phyloP scores from a whole-genome alignment of 2,797 vertebrate genomes.

The Sebastes melanostomus region DNA sequence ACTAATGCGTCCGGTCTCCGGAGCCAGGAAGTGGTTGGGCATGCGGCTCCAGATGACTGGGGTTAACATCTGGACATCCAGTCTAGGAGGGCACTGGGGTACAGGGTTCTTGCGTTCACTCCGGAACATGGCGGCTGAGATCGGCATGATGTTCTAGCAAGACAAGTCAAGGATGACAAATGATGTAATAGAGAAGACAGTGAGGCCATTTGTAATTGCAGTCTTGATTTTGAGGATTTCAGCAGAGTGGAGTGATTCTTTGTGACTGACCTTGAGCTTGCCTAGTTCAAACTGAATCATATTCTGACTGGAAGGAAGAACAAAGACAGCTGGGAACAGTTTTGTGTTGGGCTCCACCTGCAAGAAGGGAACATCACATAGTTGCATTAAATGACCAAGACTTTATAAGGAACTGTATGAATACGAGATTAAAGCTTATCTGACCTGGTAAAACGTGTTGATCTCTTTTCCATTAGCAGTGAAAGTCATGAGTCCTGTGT shows the following conservation, averaged over 20 bases:
- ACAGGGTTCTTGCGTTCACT: constrained; percentile 92
- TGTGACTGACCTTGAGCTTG: constrained; percentile 88
- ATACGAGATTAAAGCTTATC: background rate
- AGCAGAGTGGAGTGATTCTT: background rate
- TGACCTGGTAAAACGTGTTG: constrained; percentile 95
- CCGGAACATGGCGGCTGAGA: constrained; percentile 95
- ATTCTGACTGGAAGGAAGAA: constrained; percentile 90
- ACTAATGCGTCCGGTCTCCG: constrained; percentile 81
- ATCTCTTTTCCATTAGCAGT: constrained; percentile 95
- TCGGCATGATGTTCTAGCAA: constrained; percentile 94
- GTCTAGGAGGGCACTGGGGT: constrained; percentile 90
- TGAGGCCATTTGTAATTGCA: background rate
- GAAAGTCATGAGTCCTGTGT: constrained; percentile 95
- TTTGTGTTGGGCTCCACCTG: constrained; percentile 96
- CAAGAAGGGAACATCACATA: constrained; percentile 4
- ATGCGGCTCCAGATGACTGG: constrained; percentile 96
- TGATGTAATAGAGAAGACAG: background rate
- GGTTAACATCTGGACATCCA: constrained; percentile 89
- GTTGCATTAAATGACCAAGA: background rate
- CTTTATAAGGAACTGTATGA: background rate
- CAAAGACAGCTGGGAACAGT: constrained; percentile 91
- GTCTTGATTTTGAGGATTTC: background rate
- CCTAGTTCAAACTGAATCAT: constrained; percentile 92
- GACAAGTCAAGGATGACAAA: background rate
- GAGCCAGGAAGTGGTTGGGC: constrained; percentile 89